phyloP scores from a whole-genome alignment of 2,113 vertebrate genomes.

The Eupsittula cactorum region DNA sequence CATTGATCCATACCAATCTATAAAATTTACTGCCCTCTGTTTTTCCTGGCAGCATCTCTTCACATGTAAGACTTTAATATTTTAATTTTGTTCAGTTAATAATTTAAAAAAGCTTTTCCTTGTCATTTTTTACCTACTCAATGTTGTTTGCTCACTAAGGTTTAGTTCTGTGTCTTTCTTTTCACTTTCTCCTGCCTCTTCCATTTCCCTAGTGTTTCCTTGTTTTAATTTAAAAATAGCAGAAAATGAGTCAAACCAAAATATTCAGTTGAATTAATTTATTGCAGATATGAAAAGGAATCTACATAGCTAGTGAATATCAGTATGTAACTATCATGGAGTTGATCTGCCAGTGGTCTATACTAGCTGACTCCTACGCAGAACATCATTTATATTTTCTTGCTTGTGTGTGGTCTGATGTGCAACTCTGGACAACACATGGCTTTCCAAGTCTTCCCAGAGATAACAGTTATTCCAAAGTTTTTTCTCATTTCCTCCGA shows the following conservation, averaged over 20 bases:
- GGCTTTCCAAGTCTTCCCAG: background rate
- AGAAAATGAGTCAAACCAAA: background rate
- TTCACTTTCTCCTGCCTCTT: background rate
- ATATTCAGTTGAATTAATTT: background rate
- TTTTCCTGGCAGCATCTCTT: background rate
- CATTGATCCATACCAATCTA: background rate
- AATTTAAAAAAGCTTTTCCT: background rate
- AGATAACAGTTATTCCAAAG: background rate
- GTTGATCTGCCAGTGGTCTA: background rate
- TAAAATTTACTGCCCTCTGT: background rate
- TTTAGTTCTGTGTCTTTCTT: background rate
- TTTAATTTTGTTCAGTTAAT: background rate
- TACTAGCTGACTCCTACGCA: background rate
- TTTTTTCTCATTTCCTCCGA: background rate
- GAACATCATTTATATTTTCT: background rate
- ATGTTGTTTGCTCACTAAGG: background rate
- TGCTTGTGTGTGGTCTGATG: background rate
- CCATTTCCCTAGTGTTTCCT: background rate
- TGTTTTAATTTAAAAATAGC: background rate
- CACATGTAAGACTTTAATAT: background rate
- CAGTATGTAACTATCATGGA: background rate
- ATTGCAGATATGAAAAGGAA: background rate
- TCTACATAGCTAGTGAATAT: background rate
- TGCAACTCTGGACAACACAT: background rate
- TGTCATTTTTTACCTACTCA: background rate